Evolutionary conservation across 2,888 invertebrate species (phyloP).

Genomic region (Poecilobothrus nobilitatus): DNA sequence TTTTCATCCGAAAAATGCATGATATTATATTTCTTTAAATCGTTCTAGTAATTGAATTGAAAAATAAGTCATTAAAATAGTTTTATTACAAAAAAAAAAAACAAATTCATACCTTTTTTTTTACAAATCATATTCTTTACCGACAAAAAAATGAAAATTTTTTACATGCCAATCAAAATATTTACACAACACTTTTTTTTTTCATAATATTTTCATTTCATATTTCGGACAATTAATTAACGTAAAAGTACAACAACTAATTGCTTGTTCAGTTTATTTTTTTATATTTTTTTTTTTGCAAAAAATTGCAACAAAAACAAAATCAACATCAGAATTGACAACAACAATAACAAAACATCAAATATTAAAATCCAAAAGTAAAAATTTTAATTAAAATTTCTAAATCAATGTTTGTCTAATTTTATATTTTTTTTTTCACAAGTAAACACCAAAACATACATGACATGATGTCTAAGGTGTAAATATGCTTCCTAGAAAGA

Average conservation of each 20-base stretch:
- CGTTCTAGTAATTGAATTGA: no score
- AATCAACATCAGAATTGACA: background rate
- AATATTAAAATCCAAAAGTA: no score
- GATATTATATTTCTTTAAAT: no score
- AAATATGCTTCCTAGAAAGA: background rate
- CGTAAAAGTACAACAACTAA: background rate
- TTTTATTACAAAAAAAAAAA: no score
- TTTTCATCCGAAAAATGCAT: no score
- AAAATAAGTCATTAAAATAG: no score
- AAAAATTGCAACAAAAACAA: background rate
- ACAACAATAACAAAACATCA: background rate
- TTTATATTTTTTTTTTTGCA: no score
- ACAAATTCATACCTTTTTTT: no score
- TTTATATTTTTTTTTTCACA: background rate
- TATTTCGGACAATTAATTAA: background rate
- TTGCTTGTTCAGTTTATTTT: background rate
- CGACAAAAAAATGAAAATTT: background rate
- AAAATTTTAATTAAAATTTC: constrained; percentile 6
- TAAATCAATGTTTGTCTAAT: background rate
- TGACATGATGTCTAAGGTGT: constrained; percentile 4
- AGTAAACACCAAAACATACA: background rate
- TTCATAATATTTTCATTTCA: background rate
- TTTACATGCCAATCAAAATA: background rate
- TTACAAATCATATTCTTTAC: no score
- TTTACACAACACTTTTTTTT: background rate